A percentile compares a stretch with the other conserved stretches of the same genome.
These are phyloP conservation scores for Flexamia atlantica DNA, from an alignment of 2,888 invertebrate genomes.

Conservation along the genomic window DNA sequence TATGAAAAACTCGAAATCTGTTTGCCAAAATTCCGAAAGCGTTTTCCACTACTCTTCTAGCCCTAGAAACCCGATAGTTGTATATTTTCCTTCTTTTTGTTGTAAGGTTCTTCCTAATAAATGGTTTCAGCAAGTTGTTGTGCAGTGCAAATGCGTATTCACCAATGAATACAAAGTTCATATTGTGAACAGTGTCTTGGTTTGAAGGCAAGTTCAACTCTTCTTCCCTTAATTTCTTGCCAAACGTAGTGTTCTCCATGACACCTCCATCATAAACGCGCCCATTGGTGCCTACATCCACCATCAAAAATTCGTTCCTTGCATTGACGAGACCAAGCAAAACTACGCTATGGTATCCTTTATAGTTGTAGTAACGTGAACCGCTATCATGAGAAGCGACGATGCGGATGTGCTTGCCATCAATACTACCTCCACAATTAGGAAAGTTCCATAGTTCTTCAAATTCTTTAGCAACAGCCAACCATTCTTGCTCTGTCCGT, in stretches of 20 bases:
- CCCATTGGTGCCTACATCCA: conserved; percentile 57
- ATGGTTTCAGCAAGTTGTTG: conserved; percentile 60
- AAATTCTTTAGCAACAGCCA: conserved; percentile 41
- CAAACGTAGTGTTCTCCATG: conserved; percentile 58
- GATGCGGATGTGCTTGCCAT: conserved; percentile 55
- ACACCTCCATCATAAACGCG: conserved; percentile 57
- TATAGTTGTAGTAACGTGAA: conserved; percentile 66
- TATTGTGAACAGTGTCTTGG: not conserved
- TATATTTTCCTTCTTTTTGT: conserved; percentile 44
- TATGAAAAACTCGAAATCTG: conserved; percentile 53
- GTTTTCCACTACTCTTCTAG: conserved; percentile 59
- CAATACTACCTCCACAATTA: conserved; percentile 38
- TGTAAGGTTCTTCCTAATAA: conserved; percentile 45
- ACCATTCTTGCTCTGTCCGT: conserved; percentile 37
- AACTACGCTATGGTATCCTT: conserved; percentile 64
- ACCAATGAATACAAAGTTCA: conserved; percentile 59
- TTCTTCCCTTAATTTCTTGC: conserved; percentile 59
- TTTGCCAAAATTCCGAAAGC: conserved; percentile 57
- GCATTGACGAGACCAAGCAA: conserved; percentile 60
- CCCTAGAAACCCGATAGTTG: conserved; percentile 62
- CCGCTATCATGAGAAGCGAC: conserved; percentile 63
- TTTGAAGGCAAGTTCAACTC: conserved; percentile 40
- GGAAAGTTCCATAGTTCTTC: conserved; percentile 63
- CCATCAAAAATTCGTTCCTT: conserved; percentile 59
- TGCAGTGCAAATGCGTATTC: conserved; percentile 57